These are phyloP conservation scores for Puffinus mauretanicus DNA, from an alignment of 2,113 vertebrate species.

Conservation along the genomic window DNA sequence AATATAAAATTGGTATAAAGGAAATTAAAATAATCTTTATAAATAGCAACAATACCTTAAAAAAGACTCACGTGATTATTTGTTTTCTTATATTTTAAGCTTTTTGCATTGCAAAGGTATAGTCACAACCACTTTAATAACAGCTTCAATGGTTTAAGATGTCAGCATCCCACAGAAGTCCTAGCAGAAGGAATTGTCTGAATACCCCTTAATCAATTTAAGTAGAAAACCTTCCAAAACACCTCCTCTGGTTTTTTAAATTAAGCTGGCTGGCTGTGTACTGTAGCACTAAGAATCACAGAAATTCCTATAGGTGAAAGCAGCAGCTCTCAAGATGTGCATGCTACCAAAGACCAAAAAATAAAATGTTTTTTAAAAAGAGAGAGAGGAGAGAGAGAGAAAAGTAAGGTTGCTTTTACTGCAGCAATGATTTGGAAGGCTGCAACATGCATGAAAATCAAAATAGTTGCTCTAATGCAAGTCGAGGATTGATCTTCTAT, in stretches of 20 bases:
- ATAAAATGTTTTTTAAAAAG: background rate
- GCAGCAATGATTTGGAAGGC: background rate
- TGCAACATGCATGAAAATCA: accelerated
- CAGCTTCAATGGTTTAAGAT: background rate
- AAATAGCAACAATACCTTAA: background rate
- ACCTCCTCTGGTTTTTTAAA: background rate
- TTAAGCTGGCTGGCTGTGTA: background rate
- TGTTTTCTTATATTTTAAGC: background rate
- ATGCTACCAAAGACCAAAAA: background rate
- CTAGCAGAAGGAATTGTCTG: background rate
- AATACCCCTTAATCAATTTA: background rate
- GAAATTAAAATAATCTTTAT: background rate
- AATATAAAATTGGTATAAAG: background rate
- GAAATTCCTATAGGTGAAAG: background rate
- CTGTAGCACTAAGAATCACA: background rate
- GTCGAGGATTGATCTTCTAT: background rate
- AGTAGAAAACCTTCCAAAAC: background rate
- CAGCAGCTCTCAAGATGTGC: background rate
- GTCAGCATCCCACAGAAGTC: background rate
- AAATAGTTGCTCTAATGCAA: background rate
- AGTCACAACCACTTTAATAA: background rate
- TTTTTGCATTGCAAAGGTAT: background rate
- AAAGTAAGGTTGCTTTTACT: background rate
- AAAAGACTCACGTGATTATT: background rate
- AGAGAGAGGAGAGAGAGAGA: background rate